phyloP scores from a whole-genome alignment of 2,888 invertebrate species.

The Apomyelois bistriatella region DNA sequence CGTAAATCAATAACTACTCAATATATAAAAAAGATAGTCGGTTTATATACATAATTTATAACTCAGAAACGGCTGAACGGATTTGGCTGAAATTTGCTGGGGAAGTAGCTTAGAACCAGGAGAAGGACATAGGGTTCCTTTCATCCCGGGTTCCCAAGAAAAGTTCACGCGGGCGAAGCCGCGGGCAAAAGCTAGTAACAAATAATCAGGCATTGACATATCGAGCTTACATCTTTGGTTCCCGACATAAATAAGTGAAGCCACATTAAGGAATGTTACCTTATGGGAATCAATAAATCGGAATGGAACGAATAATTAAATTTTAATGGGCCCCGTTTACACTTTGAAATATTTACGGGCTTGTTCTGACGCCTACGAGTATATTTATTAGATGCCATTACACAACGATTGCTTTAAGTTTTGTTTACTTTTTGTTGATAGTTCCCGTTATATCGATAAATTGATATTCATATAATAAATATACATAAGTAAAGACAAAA shows the following conservation, averaged over 20 bases:
- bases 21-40: too few species aligned
- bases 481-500: too few species aligned
- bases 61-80: too few species aligned
- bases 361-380: slow-evolving; percentile 48
- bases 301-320: slow-evolving; percentile 57
- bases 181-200: too few species aligned
- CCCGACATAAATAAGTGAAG: slow-evolving; percentile 29
- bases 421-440: slow-evolving; percentile 21
- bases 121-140: too few species aligned
- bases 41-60: too few species aligned
- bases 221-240: background rate
- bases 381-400: slow-evolving; percentile 46
- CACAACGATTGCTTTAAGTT: slow-evolving; percentile 19
- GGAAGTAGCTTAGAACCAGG: too few species aligned
- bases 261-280: slow-evolving; percentile 35
- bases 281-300: slow-evolving; percentile 60
- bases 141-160: too few species aligned
- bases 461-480: too few species aligned
- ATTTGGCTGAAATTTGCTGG: too few species aligned
- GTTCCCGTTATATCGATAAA: background rate
- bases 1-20: too few species aligned
- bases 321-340: slow-evolving; percentile 55
- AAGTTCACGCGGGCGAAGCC: too few species aligned
- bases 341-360: slow-evolving; percentile 51
- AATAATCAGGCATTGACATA: slow-evolving; percentile 18